phyloP scores from a whole-genome alignment of 2,113 vertebrate genomes.

The Microtus richardsoni region DNA sequence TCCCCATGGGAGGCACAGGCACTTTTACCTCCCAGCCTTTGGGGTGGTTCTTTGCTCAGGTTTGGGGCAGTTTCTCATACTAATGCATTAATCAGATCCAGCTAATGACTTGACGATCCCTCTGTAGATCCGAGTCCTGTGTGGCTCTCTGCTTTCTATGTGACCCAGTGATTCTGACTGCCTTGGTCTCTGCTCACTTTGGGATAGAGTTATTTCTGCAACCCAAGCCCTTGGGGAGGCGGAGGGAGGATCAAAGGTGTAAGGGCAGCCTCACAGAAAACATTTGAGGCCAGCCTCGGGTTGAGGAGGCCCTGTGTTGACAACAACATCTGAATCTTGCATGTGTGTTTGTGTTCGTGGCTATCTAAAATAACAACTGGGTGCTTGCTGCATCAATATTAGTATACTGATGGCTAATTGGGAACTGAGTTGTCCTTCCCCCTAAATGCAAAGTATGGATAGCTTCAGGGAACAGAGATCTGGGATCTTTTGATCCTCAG shows the following conservation, averaged over 20 bases:
- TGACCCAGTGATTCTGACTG: neutral
- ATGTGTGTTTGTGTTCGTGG: neutral
- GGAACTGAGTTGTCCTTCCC: neutral
- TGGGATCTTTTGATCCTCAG: neutral
- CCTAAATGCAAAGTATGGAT: neutral
- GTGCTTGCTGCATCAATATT: neutral
- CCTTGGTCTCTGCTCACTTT: neutral
- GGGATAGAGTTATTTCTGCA: neutral
- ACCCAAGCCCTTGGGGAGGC: neutral
- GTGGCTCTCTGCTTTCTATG: neutral
- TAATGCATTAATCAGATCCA: rapidly evolving
- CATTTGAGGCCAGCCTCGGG: neutral
- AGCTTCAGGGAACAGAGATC: neutral
- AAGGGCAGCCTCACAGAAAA: neutral
- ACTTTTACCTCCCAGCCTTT: neutral
- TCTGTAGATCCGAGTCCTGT: too few species aligned
- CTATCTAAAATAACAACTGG: neutral
- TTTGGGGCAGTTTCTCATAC: neutral
- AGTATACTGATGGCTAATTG: neutral
- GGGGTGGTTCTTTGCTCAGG: neutral
- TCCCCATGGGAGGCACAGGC: neutral
- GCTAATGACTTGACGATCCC: too few species aligned
- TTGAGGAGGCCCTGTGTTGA: neutral
- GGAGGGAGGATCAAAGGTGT: neutral
- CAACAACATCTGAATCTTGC: neutral